These are phyloP conservation scores for Microcebus lehilahytsara DNA, from an alignment of 2,113 vertebrate genomes.

Conservation along the genomic window DNA sequence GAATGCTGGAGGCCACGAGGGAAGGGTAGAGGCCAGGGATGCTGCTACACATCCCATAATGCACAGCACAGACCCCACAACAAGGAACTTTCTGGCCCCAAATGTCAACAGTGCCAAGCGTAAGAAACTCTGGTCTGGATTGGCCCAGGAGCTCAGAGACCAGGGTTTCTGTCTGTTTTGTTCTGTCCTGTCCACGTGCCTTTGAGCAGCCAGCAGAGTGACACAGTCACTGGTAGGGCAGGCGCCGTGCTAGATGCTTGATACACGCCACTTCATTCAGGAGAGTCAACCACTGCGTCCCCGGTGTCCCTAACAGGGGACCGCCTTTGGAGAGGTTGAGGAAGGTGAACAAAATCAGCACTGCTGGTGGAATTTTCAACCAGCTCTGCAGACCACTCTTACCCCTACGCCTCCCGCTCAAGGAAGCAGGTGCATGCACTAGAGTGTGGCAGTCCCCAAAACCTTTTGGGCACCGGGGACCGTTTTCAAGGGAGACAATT, in stretches of 20 bases:
- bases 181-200: neutral
- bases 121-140: neutral
- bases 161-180: neutral
- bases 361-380: neutral
- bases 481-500: too few species aligned
- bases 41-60: neutral
- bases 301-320: neutral
- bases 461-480: too few species aligned
- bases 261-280: accelerated
- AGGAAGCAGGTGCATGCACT: too few species aligned
- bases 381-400: neutral
- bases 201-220: neutral
- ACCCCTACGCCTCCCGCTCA: neutral
- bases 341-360: neutral
- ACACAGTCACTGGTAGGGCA: neutral
- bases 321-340: neutral
- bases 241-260: too few species aligned
- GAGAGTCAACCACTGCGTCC: neutral
- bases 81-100: neutral
- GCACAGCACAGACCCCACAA: neutral
- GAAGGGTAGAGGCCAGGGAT: neutral
- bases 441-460: too few species aligned
- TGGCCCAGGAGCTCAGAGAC: neutral
- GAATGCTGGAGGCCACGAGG: neutral
- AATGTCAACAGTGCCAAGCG: neutral